These are phyloP conservation scores for Steinernema khuongi DNA, from an alignment of 1,140 invertebrate genomes.

Conservation along the genomic window DNA sequence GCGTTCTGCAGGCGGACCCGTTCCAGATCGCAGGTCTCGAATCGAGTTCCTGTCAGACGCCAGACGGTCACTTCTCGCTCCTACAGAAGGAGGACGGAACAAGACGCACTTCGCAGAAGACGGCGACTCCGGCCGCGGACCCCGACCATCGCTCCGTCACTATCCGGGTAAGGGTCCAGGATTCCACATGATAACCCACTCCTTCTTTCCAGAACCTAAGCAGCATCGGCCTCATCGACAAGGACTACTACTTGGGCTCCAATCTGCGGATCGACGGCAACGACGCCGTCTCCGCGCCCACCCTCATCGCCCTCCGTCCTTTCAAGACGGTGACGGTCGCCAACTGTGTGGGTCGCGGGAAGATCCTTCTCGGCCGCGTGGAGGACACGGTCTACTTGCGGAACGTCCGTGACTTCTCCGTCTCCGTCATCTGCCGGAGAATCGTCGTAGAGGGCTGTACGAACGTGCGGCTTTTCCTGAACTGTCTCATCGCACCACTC, in stretches of 20 bases:
- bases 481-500: neutral
- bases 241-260: neutral
- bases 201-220: neutral
- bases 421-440: constrained; percentile 3
- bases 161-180: neutral
- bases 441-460: neutral
- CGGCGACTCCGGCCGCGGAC: neutral
- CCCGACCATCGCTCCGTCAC: constrained; percentile 2
- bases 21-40: neutral
- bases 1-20: neutral
- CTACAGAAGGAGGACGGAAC: neutral
- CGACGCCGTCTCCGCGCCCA: neutral
- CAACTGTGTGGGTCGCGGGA: neutral
- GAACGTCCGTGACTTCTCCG: neutral
- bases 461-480: neutral
- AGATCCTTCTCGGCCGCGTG: neutral
- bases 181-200: neutral
- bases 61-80: neutral
- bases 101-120: neutral
- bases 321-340: neutral
- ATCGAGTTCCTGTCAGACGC: neutral
- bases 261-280: neutral
- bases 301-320: neutral
- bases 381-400: neutral
- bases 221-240: neutral